Base-by-base conservation (phyloP, 2,797 vertebrate species). In the Malurus leucopterus region DNA sequence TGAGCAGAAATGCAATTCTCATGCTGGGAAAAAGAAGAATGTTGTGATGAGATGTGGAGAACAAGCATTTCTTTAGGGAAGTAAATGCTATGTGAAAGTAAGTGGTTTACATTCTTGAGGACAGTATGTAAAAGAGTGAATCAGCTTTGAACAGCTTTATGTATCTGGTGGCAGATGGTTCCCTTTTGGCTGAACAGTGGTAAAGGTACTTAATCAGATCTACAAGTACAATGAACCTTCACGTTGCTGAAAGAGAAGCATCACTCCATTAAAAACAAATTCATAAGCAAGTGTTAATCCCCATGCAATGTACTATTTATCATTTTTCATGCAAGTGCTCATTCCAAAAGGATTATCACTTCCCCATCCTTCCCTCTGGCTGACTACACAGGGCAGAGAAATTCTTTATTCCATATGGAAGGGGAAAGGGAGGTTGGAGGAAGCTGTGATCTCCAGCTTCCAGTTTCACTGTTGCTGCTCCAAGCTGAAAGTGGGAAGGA, bases 331-430 rank as follows among this genome's bases (percentile, higher is more conserved):
- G 55, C 68, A 92, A 94, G 82, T 63, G 62, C 41, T 94, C 79
- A 74, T 93, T 95, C 88, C 82, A 95, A 79, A 61, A 63, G 72
- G 85, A 93, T 94, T 94, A 95, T 95, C 95, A 84, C 93, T 95
- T 95, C 93, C 91, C 77, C 92, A 94, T 95, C 88, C 88, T 95
- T 91, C 92, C 95, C 91, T 95, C 93, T 94, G 88, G 76, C 89
- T 95, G 91, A 92, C 83, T 86, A 94, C 59, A 63, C 63, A 63
- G 93, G 92, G 92, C 80, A 95, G 70, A 94, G 53, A 84, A 81
- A 76, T 73, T 63, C 73, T 89, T 92, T 88, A 92, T 95, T 94
- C 85, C 92, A 94, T 92, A 91, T 86, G 91, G 88, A 94, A 89
- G 24, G 46, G 63, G 49, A 91, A 74, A 78, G 49, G 73, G 73